phyloP scores from a whole-genome alignment of 2,888 invertebrate species.

The Dicyrtoma fusca region DNA sequence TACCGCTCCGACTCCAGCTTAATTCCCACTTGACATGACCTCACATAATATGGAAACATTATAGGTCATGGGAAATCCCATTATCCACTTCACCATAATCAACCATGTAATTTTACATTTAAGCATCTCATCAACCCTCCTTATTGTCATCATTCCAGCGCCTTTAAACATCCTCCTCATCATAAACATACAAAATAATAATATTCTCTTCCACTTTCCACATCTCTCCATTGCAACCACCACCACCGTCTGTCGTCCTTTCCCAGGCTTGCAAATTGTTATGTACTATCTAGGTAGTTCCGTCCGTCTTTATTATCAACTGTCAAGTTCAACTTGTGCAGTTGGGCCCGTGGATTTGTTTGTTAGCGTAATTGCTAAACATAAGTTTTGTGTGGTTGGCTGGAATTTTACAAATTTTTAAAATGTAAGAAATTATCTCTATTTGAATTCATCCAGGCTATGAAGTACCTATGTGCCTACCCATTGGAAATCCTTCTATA shows the following conservation, averaged over 20 bases:
- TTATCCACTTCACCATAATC: slow-evolving; percentile 53
- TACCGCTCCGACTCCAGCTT: slow-evolving; percentile 28
- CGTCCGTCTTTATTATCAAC: slow-evolving; percentile 3
- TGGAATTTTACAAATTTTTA: no score
- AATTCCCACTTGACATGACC: slow-evolving; percentile 57
- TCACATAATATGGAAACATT: slow-evolving; percentile 52
- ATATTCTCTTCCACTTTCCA: background rate
- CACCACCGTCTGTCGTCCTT: slow-evolving; percentile 46
- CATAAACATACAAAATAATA: background rate
- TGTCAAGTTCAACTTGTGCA: background rate
- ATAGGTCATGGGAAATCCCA: slow-evolving; percentile 57
- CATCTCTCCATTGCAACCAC: no score
- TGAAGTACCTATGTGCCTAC: no score
- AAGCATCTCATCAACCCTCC: slow-evolving; percentile 29
- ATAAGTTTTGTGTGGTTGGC: no score
- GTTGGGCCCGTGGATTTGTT: background rate
- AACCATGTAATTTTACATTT: slow-evolving; percentile 53
- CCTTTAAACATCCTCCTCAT: background rate
- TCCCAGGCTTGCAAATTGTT: slow-evolving; percentile 45
- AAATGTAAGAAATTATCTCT: no score
- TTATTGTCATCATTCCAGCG: slow-evolving; percentile 9
- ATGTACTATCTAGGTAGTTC: background rate
- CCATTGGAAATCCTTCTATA: no score
- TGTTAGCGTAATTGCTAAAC: no score
- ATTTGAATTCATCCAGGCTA: no score